phyloP scores from a whole-genome alignment of 2,113 vertebrate species.

The Coptodon bakossiorum region DNA sequence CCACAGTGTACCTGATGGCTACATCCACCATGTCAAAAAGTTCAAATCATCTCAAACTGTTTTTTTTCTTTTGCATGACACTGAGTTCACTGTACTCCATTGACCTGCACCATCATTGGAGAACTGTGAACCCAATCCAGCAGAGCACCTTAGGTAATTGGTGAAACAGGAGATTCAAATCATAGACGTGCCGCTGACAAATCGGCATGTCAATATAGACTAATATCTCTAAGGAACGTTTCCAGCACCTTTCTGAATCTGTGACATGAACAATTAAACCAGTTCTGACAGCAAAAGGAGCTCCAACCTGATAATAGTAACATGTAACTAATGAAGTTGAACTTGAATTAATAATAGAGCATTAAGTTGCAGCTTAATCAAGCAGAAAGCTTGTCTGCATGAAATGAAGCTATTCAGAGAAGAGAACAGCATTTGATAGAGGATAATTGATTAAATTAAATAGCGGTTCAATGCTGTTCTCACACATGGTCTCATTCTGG shows the following conservation, averaged over 20 bases:
- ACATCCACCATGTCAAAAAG: background rate
- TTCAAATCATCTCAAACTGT: accelerated
- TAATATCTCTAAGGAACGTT: background rate
- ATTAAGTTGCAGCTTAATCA: background rate
- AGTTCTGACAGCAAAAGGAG: background rate
- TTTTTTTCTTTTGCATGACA: background rate
- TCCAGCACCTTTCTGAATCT: background rate
- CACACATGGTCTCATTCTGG: background rate
- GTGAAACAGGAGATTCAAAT: background rate
- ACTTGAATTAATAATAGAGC: background rate
- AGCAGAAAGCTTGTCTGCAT: background rate
- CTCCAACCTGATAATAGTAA: too few relatives aligned
- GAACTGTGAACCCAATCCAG: background rate
- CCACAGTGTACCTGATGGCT: background rate
- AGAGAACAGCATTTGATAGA: background rate
- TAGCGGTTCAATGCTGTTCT: background rate
- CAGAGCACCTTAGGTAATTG: background rate
- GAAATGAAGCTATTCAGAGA: background rate
- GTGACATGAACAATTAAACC: background rate
- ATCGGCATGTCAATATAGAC: background rate
- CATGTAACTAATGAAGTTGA: background rate
- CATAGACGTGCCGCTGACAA: background rate
- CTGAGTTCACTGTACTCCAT: background rate
- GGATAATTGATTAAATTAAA: background rate
- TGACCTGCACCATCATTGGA: background rate